phyloP scores from a whole-genome alignment of 53 echinoderm and acorn worm genomes.

The Mesocentrotus franciscanus region DNA sequence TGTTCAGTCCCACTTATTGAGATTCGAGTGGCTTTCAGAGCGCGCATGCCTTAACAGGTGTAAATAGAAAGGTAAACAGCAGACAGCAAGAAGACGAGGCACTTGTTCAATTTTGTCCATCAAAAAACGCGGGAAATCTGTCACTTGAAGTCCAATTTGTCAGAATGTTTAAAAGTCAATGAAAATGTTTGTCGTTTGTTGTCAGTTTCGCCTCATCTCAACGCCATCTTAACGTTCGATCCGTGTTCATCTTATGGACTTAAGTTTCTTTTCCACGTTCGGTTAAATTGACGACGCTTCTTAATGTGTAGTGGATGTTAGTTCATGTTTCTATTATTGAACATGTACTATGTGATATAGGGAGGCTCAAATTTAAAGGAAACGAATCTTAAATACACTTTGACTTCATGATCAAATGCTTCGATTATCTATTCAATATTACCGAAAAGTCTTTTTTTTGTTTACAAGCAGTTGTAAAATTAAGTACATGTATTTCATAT shows the following conservation, averaged over 20 bases:
- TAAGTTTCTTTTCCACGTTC: not conserved
- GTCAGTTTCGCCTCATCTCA: not conserved
- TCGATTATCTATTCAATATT: too few relatives aligned
- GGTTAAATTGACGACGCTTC: not conserved
- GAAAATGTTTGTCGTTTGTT: conserved; percentile 34
- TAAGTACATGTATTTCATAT: not conserved
- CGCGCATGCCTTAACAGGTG: not conserved
- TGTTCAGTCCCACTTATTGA: conserved; percentile 38
- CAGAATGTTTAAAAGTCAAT: conserved; percentile 52
- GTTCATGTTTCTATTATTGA: too few relatives aligned
- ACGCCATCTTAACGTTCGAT: not conserved
- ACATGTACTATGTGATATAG: too few relatives aligned
- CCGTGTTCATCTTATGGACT: not conserved
- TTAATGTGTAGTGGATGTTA: not conserved
- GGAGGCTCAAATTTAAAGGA: too few relatives aligned
- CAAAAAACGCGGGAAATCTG: conserved; percentile 42
- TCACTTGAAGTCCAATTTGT: conserved; percentile 67
- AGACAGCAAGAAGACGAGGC: not conserved
- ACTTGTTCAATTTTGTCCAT: conserved; percentile 26
- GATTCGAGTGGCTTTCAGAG: conserved; percentile 53
- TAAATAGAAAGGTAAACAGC: conserved; percentile 44
- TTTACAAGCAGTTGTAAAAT: not conserved
- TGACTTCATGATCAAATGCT: too few relatives aligned
- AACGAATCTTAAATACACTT: too few relatives aligned
- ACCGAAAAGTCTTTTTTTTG: not conserved